These are phyloP conservation scores for Melipona bicolor DNA, from an alignment of 2,888 invertebrate species.

Conservation along the genomic window DNA sequence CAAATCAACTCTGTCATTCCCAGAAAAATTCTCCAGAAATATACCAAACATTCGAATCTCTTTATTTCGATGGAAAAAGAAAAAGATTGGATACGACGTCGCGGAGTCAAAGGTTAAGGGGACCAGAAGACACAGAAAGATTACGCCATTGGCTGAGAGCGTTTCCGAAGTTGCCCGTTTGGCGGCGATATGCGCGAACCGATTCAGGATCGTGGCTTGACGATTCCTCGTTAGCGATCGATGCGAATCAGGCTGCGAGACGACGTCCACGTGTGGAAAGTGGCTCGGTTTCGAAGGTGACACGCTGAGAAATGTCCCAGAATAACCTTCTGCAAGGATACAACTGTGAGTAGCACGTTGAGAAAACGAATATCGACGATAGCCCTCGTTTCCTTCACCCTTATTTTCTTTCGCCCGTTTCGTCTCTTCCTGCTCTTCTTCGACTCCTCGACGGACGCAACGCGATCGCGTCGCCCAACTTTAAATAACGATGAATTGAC, in stretches of 20 bases:
- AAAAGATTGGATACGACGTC: not conserved
- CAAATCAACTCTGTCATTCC: not conserved
- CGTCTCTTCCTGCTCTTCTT: not conserved
- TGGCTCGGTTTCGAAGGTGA: constrained; percentile 45
- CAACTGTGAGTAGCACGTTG: constrained; percentile 74
- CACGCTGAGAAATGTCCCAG: constrained; percentile 72
- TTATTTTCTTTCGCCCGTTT: not conserved
- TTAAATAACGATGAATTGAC: not conserved
- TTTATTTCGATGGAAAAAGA: not conserved
- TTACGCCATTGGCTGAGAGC: constrained; percentile 18
- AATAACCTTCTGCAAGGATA: constrained; percentile 75
- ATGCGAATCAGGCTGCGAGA: constrained; percentile 60
- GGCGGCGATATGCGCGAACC: constrained; percentile 57
- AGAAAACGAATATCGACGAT: not conserved
- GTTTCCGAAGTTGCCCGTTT: constrained; percentile 47
- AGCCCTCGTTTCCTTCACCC: not conserved
- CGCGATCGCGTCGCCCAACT: not conserved
- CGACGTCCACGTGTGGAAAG: constrained; percentile 60
- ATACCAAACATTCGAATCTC: not conserved
- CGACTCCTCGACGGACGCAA: not conserved
- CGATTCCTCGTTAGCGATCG: constrained; percentile 55
- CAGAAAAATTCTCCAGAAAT: not conserved
- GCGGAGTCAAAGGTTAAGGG: not conserved
- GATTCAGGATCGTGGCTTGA: constrained; percentile 39
- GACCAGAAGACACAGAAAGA: not conserved